Conservation (phyloP, 2,888 invertebrate genomes). For the Lepetodrilus schrolli region DNA sequence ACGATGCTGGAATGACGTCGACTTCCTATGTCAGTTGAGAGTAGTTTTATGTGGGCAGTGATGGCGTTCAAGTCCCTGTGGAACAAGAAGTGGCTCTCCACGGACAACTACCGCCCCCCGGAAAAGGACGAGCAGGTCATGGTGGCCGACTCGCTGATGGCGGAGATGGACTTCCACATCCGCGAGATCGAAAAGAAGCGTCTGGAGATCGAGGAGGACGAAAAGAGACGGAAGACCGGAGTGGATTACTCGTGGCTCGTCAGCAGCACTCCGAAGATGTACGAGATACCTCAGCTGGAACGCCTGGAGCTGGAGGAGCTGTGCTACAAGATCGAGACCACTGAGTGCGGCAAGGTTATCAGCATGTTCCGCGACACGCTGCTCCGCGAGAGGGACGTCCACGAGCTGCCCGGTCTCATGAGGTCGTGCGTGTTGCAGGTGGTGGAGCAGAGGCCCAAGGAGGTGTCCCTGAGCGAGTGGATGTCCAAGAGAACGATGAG, state of each 20-base stretch:
- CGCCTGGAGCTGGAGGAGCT: constrained; percentile 70
- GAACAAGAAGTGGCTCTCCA: constrained; percentile 49
- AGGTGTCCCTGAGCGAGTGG: constrained; percentile 67
- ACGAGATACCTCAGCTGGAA: constrained; percentile 70
- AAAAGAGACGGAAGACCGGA: constrained; percentile 51
- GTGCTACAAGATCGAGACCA: constrained; percentile 65
- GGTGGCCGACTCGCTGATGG: constrained; percentile 61
- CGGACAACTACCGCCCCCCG: constrained; percentile 46
- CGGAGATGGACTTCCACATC: constrained; percentile 64
- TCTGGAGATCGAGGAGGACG: constrained; percentile 56
- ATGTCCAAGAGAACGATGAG: constrained; percentile 62
- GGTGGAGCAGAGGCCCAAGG: constrained; percentile 66
- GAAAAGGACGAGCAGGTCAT: constrained; percentile 55
- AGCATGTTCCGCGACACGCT: constrained; percentile 65
- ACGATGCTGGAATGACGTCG: too few relatives aligned
- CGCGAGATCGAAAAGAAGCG: constrained; percentile 57
- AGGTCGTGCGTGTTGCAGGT: constrained; percentile 62
- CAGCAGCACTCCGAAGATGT: constrained; percentile 55
- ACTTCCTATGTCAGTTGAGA: too few relatives aligned
- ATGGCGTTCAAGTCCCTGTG: constrained; percentile 49
- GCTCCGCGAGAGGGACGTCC: constrained; percentile 54
- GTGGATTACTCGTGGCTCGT: constrained; percentile 74
- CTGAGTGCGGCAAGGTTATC: constrained; percentile 68
- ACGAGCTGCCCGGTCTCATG: constrained; percentile 64
- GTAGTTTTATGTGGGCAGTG: too few relatives aligned